A percentile compares a stretch with the other conserved stretches of the same genome.
phyloP scores from a whole-genome alignment of 2,113 vertebrate genomes.

The Macrotus californicus region DNA sequence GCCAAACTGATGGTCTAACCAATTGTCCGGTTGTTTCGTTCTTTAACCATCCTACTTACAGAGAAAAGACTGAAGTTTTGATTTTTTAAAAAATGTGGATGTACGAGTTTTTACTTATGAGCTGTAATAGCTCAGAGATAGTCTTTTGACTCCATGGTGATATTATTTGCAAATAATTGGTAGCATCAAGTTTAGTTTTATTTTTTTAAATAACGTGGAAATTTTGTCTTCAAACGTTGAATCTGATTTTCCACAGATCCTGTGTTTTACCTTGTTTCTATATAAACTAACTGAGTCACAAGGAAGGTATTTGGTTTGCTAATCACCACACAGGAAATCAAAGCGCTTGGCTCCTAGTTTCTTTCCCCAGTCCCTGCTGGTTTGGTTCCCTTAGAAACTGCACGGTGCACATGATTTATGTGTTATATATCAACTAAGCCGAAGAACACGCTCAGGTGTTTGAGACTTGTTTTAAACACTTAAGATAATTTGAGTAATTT shows the following conservation, averaged over 20 bases:
- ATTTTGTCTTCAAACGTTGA: neutral
- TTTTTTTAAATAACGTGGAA: neutral
- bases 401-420: neutral
- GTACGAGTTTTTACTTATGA: neutral
- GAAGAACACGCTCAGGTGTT: neutral
- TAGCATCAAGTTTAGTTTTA: neutral
- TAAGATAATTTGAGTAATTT: conserved; percentile 5
- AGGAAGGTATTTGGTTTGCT: conserved; percentile 38
- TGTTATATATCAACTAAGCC: neutral
- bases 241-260: conserved; percentile 22
- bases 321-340: neutral
- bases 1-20: neutral
- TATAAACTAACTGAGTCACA: conserved; percentile 33
- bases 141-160: neutral
- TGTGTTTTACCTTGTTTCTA: conserved; percentile 38
- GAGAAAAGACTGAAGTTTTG: neutral
- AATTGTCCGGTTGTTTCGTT: neutral
- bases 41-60: neutral
- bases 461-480: conserved; percentile 27
- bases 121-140: neutral
- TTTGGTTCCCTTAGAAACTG: conserved; percentile 42
- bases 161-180: neutral
- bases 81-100: neutral
- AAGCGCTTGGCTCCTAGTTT: neutral
- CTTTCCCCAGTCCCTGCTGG: neutral